Evolutionary conservation across 2,888 invertebrate species (phyloP), one percentile per base, ranked within the genome.

Genomic region (Patella pellucida): DNA sequence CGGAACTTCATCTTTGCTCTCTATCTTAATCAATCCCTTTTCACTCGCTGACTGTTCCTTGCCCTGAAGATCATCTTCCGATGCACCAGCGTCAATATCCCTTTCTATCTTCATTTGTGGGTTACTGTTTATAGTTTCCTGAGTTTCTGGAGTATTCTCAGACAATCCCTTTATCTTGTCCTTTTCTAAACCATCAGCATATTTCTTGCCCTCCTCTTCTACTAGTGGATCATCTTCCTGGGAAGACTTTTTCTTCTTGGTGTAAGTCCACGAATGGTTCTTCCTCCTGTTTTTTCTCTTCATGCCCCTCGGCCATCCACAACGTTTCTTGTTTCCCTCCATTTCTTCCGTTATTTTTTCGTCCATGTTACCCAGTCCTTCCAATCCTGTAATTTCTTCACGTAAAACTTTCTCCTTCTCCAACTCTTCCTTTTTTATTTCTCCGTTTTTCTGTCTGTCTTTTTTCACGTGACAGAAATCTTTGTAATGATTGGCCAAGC

Each of bases 401-500:
- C 69, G 50, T n/a, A 82, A 75, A 16, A 77, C 75, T 9, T 74
- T 76, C 69, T 82, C 83, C 54, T 82, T 78, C 16, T 69, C 71
- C 23, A 76, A 68, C 72, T 84, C 81, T n/a, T 83, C 79, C 31
- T 80, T 80, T 12, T 82, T 82, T n/a, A 88, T 75, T 12, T 68
- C 41, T 1, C 81, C 82, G 23, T 79, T 82, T 27, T 82, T 79
- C 23, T 81, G 71, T 56, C 79, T 84, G 7, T 85, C 79, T 72
- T 85, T 86, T 71, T 88, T 85, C 27, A 87, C 84, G 7, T 83
- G 79, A 81, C 91, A 90, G 69, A 89, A 85, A 68, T 88, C 88
- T 50, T 83, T 81, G 73, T 88, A 86, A 80, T 91, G 91, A 76
- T 90, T 90, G 50, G 87, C 85, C 52, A 91, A 81, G 76, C 88